These are phyloP conservation scores for Oikopleura vanhoeffeni DNA, from an alignment of 23 tunicate genomes.

Conservation along the genomic window DNA sequence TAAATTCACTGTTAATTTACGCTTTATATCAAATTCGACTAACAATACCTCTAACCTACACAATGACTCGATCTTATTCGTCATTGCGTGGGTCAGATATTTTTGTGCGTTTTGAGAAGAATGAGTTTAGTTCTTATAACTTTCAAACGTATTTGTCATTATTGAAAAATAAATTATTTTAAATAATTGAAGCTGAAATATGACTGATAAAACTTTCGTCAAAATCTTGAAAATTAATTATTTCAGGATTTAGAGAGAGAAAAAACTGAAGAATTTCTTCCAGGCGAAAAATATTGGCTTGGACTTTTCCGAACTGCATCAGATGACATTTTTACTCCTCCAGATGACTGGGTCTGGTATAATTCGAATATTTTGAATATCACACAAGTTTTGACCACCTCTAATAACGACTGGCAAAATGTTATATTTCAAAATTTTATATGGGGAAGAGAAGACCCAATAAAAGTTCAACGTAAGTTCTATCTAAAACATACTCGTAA, in stretches of 20 bases:
- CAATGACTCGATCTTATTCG: too few species aligned
- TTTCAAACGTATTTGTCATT: too few species aligned
- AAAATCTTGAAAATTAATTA: background rate
- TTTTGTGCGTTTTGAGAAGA: too few species aligned
- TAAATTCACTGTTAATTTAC: too few species aligned
- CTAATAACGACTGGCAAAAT: background rate
- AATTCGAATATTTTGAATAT: background rate
- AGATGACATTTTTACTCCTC: background rate
- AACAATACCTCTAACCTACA: too few species aligned
- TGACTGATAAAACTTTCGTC: background rate
- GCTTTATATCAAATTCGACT: too few species aligned
- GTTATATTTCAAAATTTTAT: slow-evolving; percentile 3
- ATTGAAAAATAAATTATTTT: too few species aligned
- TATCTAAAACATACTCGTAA: too few species aligned
- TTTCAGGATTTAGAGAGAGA: background rate
- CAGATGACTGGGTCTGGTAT: background rate
- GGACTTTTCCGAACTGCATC: background rate
- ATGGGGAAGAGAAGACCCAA: slow-evolving; percentile 5
- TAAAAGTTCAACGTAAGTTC: slow-evolving; percentile 6
- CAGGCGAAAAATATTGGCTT: background rate
- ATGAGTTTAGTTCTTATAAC: too few species aligned
- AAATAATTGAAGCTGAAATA: too few species aligned
- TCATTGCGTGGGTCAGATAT: too few species aligned
- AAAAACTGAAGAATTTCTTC: background rate
- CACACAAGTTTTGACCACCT: background rate